A percentile compares a stretch with the other conserved stretches of the same genome.
Evolutionary conservation across 2,113 vertebrate species (phyloP).

Genomic region (Crotalus tigris): DNA sequence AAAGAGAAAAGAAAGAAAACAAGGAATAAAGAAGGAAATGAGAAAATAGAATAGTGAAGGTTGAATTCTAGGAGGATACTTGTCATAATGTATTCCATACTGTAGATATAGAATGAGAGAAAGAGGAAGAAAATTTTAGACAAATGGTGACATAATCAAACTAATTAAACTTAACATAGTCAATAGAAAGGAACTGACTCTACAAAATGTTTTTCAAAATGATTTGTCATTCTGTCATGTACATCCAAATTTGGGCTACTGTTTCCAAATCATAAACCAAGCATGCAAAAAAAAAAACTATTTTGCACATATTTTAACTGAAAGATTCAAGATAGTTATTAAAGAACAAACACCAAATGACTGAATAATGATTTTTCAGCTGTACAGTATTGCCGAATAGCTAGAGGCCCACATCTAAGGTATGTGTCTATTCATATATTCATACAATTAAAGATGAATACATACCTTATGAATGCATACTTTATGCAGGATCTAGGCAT

Average conservation of each 20-base stretch:
- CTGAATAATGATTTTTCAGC: slow-evolving; percentile 15
- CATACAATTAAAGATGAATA: slow-evolving; percentile 1
- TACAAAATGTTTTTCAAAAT: not conserved
- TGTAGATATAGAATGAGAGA: not conserved
- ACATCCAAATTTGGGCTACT: not conserved
- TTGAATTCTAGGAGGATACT: not conserved
- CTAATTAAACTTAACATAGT: not conserved
- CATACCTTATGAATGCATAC: not conserved
- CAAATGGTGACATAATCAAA: not conserved
- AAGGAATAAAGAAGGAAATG: not conserved
- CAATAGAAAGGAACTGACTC: not conserved
- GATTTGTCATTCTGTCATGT: not conserved
- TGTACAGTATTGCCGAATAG: not conserved
- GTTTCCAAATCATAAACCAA: slow-evolving; percentile 24
- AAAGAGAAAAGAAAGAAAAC: not conserved
- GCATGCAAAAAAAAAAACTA: slow-evolving; percentile 5
- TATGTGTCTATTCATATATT: not conserved
- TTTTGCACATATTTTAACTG: slow-evolving; percentile 30
- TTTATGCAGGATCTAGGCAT: not conserved
- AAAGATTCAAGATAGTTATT: slow-evolving; percentile 41
- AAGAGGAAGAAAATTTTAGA: not conserved
- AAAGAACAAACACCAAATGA: slow-evolving; percentile 15
- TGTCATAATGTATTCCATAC: not conserved
- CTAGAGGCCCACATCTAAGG: not conserved
- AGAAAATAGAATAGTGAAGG: not conserved